Base-by-base conservation (phyloP, 2,113 vertebrate species). In the Lampris megalopsis region DNA sequence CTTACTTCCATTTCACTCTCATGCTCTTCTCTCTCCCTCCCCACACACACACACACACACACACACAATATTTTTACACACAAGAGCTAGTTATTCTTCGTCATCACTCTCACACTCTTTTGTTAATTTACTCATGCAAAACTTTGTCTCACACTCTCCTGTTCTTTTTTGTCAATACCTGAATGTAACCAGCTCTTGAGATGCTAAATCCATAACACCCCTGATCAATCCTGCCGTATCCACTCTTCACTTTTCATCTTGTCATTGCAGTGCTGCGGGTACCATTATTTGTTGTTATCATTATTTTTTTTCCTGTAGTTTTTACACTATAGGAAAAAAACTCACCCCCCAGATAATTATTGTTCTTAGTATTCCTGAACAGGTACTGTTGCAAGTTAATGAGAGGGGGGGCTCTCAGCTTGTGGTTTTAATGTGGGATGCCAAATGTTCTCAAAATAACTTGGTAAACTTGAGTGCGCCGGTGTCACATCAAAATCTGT, bases 341-440 rank as follows among this genome's bases (percentile, higher is more conserved):
- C 80, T 75, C 69, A 43, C 63, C 77, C 10, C 68, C 58, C 41
- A 68, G 64, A 81, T 75, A 64, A 82, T 89, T 81, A 81, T 76
- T 42, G 64, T 41, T 45, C 59, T 10, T 54, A 13, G 52, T 54
- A 61, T 66, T 70, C 36, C 65, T 83, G 50, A 54, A 10, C n/a
- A 24, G 60, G 56, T 71, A 59, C 43, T 36, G 40, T 58, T 77
- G 47, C 10, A 67, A 74, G 42, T 59, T 82, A 84, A 84, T 83
- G 69, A 85, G 75, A 38, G 57, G 59, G 57, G 75, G 57, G 59
- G 57, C 77, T 73, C 13, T 36, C 50, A 5, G 57, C 50, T 61
- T 52, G 6, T 48, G 42, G 67, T 48, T 81, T 67, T 59, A 45
- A 79, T 73, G 37, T 74, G 49, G 52, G 80, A 83, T 76, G 8